A percentile compares a stretch with the other conserved stretches of the same genome.
Evolutionary conservation across 1,140 invertebrate genomes (phyloP).

Genomic region (Drosophila insularis): DNA sequence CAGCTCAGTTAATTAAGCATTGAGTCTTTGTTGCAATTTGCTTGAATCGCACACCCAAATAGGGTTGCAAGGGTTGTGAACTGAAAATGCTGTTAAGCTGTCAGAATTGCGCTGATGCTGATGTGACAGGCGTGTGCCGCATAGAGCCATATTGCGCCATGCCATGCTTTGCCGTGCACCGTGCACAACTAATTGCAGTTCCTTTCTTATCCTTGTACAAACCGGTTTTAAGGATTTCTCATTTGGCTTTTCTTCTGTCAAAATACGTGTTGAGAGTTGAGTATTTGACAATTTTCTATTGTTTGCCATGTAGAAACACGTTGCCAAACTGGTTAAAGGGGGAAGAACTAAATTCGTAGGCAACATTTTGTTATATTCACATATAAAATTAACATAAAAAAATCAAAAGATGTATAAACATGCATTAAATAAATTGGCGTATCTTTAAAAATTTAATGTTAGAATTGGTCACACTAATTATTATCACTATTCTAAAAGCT

Average conservation of each 20-base stretch:
- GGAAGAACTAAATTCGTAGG: too few relatives aligned
- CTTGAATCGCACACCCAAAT: neutral
- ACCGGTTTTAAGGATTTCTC: slow-evolving; percentile 28
- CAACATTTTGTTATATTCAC: too few relatives aligned
- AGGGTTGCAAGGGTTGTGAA: slow-evolving; percentile 58
- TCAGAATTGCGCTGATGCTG: slow-evolving; percentile 49
- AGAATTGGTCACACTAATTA: neutral
- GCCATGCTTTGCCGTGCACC: neutral
- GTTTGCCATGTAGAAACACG: neutral
- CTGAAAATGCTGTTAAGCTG: slow-evolving; percentile 57
- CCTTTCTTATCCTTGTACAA: slow-evolving; percentile 23
- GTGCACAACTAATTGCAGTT: slow-evolving; percentile 71
- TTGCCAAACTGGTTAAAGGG: too few relatives aligned
- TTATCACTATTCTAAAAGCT: too few relatives aligned
- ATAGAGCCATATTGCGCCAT: slow-evolving; percentile 21
- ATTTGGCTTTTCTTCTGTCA: slow-evolving; percentile 7
- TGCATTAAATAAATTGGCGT: too few relatives aligned
- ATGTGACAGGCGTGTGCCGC: slow-evolving; percentile 69
- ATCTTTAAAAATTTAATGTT: neutral
- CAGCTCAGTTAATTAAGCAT: slow-evolving; percentile 68
- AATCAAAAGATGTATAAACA: too few relatives aligned
- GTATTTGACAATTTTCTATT: neutral
- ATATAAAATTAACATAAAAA: too few relatives aligned
- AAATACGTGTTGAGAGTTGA: slow-evolving; percentile 31
- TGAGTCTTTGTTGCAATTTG: slow-evolving; percentile 73